Base-by-base conservation (phyloP, 1,140 invertebrate genomes). In the Samia ricini region DNA sequence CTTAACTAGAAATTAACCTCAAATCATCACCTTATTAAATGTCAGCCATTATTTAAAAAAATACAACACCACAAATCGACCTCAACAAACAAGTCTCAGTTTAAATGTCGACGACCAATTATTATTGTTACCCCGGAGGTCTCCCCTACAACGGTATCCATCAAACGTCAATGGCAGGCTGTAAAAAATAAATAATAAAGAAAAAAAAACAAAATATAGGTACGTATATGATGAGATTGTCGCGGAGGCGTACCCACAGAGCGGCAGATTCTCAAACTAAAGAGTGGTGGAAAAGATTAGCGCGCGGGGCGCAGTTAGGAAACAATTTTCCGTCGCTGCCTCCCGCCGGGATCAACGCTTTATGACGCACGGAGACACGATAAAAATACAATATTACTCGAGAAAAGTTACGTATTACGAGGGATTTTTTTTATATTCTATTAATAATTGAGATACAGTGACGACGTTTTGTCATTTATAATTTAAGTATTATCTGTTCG, bases 181-280 rank as follows among this genome's bases (percentile, higher is more conserved):
- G 78, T 85, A 85, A 86, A 88, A 83, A 77, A 80, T 79, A 78
- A 85, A 88, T 85, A 86, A 85, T 56, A 82, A 85, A n/a, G n/a
- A 42, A 36, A 36, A 26, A 4, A 26, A 4, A 26, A 26, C 3
- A 26, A 26, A 26, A 26, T 26, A 26, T 4, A 8, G 26, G 5
- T 10, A 42, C 7, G 12, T 12, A 15, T 42, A 42, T 83, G n/a
- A 85, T 82, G 83, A 82, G 76, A 84, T 88, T 85, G 83, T 79
- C 77, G 77, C 73, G 63, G 61, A 42, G 3, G 33, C 1, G 33
- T 15, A 10, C 33, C 60, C 7, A 22, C 29, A 66, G 76, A 72
- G 66, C 60, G 60, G 56, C 58, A 60, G 54, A 50, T 60, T 63
- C 15, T 65, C 60, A 56, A 60, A 60, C 56, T 20, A 51, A 18